Evolutionary conservation across 2,888 invertebrate species (phyloP).

Genomic region (Desoria tigrina): DNA sequence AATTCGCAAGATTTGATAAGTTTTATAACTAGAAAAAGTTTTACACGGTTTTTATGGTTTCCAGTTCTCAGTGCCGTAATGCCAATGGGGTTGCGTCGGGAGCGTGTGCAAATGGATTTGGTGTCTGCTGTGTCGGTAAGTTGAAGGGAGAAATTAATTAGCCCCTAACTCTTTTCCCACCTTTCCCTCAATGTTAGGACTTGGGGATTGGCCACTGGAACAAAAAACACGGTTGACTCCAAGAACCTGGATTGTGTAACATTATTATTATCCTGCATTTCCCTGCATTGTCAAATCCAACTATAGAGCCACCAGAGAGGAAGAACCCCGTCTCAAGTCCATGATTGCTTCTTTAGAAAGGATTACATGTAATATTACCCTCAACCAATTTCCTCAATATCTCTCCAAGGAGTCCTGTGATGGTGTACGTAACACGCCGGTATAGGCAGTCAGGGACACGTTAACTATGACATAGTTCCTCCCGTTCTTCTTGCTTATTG

Average conservation of each 20-base stretch:
- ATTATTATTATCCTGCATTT: background rate
- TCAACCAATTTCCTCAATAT: conserved; percentile 6
- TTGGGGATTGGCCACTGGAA: too few species aligned
- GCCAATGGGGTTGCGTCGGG: conserved; percentile 42
- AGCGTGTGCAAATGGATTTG: conserved; percentile 47
- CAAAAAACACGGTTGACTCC: too few species aligned
- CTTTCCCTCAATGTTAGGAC: too few species aligned
- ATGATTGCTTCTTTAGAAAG: background rate
- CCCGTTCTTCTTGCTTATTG: too few species aligned
- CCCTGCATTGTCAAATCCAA: too few species aligned
- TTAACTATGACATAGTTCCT: too few species aligned
- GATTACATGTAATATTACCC: background rate
- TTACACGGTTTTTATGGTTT: conserved; percentile 19
- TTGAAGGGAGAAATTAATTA: too few species aligned
- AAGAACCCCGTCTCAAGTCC: background rate
- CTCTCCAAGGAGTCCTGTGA: background rate
- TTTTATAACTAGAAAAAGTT: conserved; percentile 24
- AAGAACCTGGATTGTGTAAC: background rate
- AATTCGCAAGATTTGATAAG: conserved; percentile 25
- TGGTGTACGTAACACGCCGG: too few species aligned
- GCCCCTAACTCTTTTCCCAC: too few species aligned
- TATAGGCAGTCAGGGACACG: too few species aligned
- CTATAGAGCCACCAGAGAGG: too few species aligned
- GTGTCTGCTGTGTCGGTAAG: conserved; percentile 49
- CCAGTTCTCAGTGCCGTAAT: conserved; percentile 46